Conservation (phyloP, 2,888 invertebrate genomes). For the Cephus spinipes region DNA sequence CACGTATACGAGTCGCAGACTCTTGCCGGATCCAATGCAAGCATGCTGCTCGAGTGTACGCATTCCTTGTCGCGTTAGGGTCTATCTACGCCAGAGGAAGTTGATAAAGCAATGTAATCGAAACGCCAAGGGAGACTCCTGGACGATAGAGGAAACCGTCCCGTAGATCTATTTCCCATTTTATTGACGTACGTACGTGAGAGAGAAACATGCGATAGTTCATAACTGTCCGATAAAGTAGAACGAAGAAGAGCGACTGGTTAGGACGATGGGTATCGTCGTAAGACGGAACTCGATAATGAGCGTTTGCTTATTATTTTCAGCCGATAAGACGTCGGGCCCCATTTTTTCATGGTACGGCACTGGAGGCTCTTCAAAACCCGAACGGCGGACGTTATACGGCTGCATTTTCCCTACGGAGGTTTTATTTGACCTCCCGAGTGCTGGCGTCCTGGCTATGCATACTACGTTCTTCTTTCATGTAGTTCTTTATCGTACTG, state of each 20-base stretch:
- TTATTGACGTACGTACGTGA: not conserved
- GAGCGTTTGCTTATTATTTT: conserved; percentile 22
- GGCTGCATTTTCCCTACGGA: conserved; percentile 5
- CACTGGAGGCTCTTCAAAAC: not conserved
- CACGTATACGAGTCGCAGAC: not conserved
- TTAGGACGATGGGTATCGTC: not conserved
- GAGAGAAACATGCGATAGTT: not conserved
- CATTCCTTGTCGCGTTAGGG: conserved; percentile 6
- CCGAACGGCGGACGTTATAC: not conserved
- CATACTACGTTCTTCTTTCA: not conserved
- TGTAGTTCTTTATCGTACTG: conserved; percentile 6
- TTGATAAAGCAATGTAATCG: conserved; percentile 10
- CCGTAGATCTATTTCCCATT: not conserved
- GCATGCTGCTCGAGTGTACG: not conserved
- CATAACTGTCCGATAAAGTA: not conserved
- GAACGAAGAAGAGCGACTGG: not conserved
- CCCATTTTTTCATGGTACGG: conserved; percentile 3
- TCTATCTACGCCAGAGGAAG: conserved; percentile 6
- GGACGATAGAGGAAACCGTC: not conserved
- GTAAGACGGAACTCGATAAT: not conserved
- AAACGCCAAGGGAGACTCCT: conserved; percentile 1
- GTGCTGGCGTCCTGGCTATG: not conserved
- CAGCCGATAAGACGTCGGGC: conserved; percentile 17
- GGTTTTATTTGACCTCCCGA: conserved; percentile 1
- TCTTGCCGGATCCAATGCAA: not conserved